Conservation (phyloP, 2,797 vertebrate species). For the Characodon lateralis region DNA sequence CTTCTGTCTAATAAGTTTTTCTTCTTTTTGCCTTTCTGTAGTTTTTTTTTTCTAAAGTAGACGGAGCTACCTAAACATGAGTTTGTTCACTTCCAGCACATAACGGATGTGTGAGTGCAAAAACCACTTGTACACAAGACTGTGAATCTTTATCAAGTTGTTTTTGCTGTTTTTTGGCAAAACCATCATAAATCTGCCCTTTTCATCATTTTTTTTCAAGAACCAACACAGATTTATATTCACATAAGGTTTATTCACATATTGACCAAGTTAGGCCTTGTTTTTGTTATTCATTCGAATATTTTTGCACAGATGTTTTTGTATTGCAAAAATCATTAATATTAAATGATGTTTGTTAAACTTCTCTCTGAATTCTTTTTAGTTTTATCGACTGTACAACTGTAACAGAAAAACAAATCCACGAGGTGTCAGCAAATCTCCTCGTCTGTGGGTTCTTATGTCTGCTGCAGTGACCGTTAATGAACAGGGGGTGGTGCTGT, state of each 20-base stretch:
- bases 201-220: conserved; percentile 33
- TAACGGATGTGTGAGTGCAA: conserved; percentile 71
- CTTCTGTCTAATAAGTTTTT: conserved; percentile 16
- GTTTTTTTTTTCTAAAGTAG: conserved; percentile 41
- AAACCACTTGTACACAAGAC: conserved; percentile 91
- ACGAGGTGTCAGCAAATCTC: conserved; percentile 46
- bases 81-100: conserved; percentile 45
- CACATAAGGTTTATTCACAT: conserved; percentile 73
- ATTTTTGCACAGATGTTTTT: conserved; percentile 85
- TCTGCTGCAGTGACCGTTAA: background rate
- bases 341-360: conserved; percentile 79
- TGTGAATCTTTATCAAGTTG: conserved; percentile 78
- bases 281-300: conserved; percentile 76
- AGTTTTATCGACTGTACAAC: background rate
- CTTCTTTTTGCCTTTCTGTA: conserved; percentile 13
- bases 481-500: conserved; percentile 46
- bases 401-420: conserved; percentile 39
- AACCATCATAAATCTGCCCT: conserved; percentile 38
- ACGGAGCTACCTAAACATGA: conserved; percentile 68
- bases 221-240: conserved; percentile 41
- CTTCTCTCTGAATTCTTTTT: background rate
- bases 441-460: background rate
- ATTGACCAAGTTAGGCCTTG: conserved; percentile 76
- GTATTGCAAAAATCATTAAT: conserved; percentile 82
- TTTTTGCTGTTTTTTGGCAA: conserved; percentile 53